These are phyloP conservation scores for Lithophane semibrunnea DNA, from an alignment of 2,888 invertebrate species.

Conservation along the genomic window DNA sequence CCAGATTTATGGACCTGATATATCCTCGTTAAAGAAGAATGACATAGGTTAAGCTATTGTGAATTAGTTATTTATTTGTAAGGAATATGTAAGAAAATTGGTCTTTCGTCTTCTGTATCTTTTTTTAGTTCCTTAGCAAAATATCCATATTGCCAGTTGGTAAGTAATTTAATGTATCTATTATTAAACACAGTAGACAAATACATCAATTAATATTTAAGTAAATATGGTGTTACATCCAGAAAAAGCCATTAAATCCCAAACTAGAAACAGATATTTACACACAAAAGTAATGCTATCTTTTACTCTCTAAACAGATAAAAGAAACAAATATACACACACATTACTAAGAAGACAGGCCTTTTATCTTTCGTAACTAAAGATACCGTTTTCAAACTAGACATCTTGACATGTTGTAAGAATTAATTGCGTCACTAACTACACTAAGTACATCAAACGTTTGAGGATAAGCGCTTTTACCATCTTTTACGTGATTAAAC, in stretches of 20 bases:
- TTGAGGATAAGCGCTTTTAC: constrained; percentile 27
- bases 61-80: constrained; percentile 27
- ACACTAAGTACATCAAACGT: constrained; percentile 42
- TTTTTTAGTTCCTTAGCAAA: background rate
- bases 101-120: too few species aligned
- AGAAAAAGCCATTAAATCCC: background rate
- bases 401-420: constrained; percentile 52
- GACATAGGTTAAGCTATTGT: constrained; percentile 33
- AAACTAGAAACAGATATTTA: background rate
- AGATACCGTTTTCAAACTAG: constrained; percentile 41
- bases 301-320: constrained; percentile 10
- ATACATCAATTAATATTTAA: background rate
- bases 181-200: background rate
- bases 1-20: constrained; percentile 73
- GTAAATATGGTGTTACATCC: background rate
- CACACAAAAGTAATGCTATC: background rate
- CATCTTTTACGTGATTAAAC: constrained; percentile 51
- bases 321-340: constrained; percentile 1
- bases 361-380: constrained; percentile 22
- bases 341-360: background rate
- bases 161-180: background rate
- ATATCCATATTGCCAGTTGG: background rate
- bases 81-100: background rate
- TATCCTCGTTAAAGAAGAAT: constrained; percentile 72
- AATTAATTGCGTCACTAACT: constrained; percentile 54